Evolutionary conservation across 2,797 vertebrate genomes (phyloP).

Genomic region (Alca torda): DNA sequence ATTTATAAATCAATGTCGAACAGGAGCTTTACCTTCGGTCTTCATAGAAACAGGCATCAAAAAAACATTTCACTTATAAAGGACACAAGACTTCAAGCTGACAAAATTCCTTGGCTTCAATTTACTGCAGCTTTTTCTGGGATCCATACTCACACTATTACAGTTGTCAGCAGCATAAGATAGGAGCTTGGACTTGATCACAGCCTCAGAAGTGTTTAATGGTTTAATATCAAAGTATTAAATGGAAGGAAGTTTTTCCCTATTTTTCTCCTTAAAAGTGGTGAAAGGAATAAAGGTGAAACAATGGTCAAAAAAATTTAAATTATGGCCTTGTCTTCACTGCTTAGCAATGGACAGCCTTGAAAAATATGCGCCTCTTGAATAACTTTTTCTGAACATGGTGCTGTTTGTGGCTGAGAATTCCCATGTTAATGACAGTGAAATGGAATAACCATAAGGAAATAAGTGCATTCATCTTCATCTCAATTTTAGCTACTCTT

Average conservation of each 20-base stretch:
- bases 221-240: not conserved
- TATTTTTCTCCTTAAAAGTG: not conserved
- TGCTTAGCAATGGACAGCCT: not conserved
- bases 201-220: not conserved
- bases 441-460: not conserved
- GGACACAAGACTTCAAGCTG: not conserved
- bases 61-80: not conserved
- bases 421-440: not conserved
- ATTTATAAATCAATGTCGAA: not conserved
- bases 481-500: not conserved
- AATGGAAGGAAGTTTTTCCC: not conserved
- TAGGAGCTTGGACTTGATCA: not conserved
- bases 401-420: not conserved
- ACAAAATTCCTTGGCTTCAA: not conserved
- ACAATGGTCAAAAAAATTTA: accelerated
- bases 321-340: not conserved
- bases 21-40: not conserved
- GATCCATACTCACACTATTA: not conserved
- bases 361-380: not conserved
- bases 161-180: not conserved
- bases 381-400: not conserved
- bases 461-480: not conserved
- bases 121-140: not conserved
- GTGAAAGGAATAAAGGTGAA: not conserved
- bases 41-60: not conserved